Evolutionary conservation across 2,113 vertebrate genomes (phyloP), one percentile per base, ranked within the genome.

Genomic region (Thamnaconus septentrionalis): DNA sequence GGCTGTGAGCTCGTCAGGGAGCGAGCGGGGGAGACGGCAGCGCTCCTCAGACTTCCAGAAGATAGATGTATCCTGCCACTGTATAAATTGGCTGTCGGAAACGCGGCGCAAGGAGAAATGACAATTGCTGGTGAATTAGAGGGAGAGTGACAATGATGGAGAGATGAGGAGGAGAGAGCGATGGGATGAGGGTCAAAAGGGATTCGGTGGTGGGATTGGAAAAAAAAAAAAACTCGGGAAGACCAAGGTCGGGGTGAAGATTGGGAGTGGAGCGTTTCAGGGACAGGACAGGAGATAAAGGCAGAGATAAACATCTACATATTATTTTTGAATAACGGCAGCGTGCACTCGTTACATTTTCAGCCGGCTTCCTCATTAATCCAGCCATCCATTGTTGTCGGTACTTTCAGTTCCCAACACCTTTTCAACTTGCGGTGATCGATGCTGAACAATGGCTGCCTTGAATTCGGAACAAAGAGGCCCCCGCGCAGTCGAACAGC

Each of bases 61-160:
- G 81, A 89, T 83, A 75, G 81, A 89, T 90, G 80, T 39, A n/a
- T 73, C 78, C 84, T 85, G 79, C 83, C 82, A 83, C 61, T 66
- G 69, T 73, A 60, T 88, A 88, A 90, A 89, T 89, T 88, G 83
- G 75, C 76, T 87, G 85, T 88, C 81, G 75, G 80, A 87, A 84
- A 78, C 66, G 62, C 76, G 78, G 80, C n/a, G 69, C 51, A 7
- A 76, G 50, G 58, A 61, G 71, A 83, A 56, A 63, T 42, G 31
- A 51, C 48, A 66, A 69, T 82, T 62, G 66, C 66, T 54, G 55
- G 60, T 69, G 80, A 76, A 82, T 84, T 78, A 48, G 68, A 72
- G 75, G 62, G n/a, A 9, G 44, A 50, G 66, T 75, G 80, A 79
- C 78, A 79, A 59, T 76, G 74, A 84, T 62, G 59, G 75, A 79